Base-by-base conservation (phyloP, 2,888 invertebrate species). In the Dastarcus helophoroides region DNA sequence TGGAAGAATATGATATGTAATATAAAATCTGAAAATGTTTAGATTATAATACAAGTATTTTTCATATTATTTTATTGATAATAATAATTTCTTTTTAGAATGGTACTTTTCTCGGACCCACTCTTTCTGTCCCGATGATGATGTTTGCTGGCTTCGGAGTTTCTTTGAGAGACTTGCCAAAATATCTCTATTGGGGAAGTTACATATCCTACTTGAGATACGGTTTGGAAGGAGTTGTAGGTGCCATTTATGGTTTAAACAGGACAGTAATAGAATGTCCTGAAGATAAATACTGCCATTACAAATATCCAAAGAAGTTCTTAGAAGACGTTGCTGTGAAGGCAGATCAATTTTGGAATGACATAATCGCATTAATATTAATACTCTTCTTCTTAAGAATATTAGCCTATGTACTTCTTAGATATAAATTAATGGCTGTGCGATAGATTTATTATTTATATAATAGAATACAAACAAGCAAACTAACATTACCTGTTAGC, bases 101-200 rank as follows among this genome's bases (percentile, higher is more conserved):
- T 53, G 93, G 94, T 3, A 93, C 94, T 3, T 95, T 94, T 64
- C 63, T 93, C 43, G 94, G 91, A 0, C 94, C 94, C 1, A 82
- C 90, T 1, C 64, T 91, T 7, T 79, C 84, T 2, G 90, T 94
- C 15, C 93, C 94, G 0, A 80, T 94, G 71, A 86, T 95, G 79
- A 84, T 94, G 80, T 94, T 94, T 57, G 89, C 91, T 31, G 94
- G 94, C 1, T 94, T 94, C 60, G 93, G 94, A 10, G 91, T 94
- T 4, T 82, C 84, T 2, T 66, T 94, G 16, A 70, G 79, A 1
- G 91, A 93, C 54, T 69, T 94, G 34, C 94, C 94, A 0, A 48
- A 58, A 1, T 90, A 90, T 57, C 64, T 95, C 3, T 74, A 79
- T 52, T 94, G 93, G 93, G 82, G 94, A 0, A 86, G 86, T 21